Percentiles rank a stretch among this genome's conserved stretches.
Evolutionary conservation across 2,888 invertebrate genomes (phyloP).

Genomic region (Synergus gifuensis): DNA sequence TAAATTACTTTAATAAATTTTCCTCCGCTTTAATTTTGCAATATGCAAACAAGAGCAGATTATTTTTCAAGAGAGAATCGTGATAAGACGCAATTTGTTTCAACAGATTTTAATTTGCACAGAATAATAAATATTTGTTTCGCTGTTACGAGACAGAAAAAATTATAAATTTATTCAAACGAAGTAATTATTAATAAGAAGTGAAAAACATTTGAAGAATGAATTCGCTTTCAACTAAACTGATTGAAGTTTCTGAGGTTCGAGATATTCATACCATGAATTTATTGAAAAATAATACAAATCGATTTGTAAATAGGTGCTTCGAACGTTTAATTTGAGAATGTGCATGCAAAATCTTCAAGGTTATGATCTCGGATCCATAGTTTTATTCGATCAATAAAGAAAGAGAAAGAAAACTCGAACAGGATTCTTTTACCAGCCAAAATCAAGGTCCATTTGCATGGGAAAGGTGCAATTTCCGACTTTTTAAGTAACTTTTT

Average conservation of each 20-base stretch:
- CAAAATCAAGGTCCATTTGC: slow-evolving; percentile 66
- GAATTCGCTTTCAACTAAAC: background rate
- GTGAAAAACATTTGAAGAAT: background rate
- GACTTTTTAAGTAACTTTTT: slow-evolving; percentile 63
- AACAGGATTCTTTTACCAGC: background rate
- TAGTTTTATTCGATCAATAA: slow-evolving; percentile 18
- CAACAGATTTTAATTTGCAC: slow-evolving; percentile 28
- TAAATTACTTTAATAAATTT: background rate
- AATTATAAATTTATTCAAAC: too few species aligned
- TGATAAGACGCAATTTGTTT: slow-evolving; percentile 25
- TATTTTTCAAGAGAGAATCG: slow-evolving; percentile 23
- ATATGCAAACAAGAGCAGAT: background rate
- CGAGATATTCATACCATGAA: background rate
- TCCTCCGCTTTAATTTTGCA: background rate
- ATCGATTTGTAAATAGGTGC: background rate
- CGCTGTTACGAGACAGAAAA: background rate
- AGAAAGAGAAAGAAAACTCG: background rate
- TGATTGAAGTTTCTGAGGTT: background rate
- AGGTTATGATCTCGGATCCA: slow-evolving; percentile 27
- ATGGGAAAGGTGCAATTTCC: slow-evolving; percentile 73
- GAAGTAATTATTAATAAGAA: too few species aligned
- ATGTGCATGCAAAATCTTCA: slow-evolving; percentile 10
- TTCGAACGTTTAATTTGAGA: background rate
- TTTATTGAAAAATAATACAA: slow-evolving; percentile 1
- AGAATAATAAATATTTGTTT: slow-evolving; percentile 23